Evolutionary conservation across 2,113 vertebrate genomes (phyloP).

Genomic region (Periophthalmus modestus): DNA sequence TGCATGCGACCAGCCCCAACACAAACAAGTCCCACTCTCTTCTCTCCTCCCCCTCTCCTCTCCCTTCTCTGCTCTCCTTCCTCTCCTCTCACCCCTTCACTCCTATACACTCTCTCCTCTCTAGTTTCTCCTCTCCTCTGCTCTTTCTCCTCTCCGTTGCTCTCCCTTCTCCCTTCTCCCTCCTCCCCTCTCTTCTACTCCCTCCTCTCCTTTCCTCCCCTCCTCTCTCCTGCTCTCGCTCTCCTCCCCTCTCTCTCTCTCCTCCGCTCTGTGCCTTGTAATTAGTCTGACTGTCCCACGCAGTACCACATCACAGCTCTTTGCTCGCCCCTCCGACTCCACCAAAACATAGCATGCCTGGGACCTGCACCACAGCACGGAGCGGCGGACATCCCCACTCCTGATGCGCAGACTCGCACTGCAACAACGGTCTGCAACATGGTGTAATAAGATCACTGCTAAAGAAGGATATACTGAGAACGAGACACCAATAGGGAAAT

Average conservation of each 20-base stretch:
- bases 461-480: not conserved
- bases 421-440: not conserved
- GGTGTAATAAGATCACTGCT: not conserved
- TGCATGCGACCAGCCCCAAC: conserved; percentile 56
- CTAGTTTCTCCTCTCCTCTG: conserved; percentile 14
- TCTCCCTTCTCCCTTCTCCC: conserved; percentile 19
- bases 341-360: conserved; percentile 67
- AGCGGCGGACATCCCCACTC: conserved; percentile 54
- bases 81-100: conserved; percentile 17
- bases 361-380: conserved; percentile 58
- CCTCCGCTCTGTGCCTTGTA: conserved; percentile 61
- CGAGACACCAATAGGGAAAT: not conserved
- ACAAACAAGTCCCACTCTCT: conserved; percentile 63
- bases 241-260: conserved; percentile 17
- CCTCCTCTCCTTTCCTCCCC: conserved; percentile 19
- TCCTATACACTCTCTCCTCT: conserved; percentile 33
- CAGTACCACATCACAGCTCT: conserved; percentile 68
- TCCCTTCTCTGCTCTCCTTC: not conserved
- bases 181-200: conserved; percentile 11
- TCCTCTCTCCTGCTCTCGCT: conserved; percentile 19
- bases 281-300: conserved; percentile 59
- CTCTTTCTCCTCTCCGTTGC: conserved; percentile 22
- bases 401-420: too few relatives aligned
- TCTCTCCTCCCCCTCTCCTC: conserved; percentile 22
- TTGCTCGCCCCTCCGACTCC: conserved; percentile 64